Conservation (phyloP, 2,888 invertebrate species). For the Polydrusus cervinus region DNA sequence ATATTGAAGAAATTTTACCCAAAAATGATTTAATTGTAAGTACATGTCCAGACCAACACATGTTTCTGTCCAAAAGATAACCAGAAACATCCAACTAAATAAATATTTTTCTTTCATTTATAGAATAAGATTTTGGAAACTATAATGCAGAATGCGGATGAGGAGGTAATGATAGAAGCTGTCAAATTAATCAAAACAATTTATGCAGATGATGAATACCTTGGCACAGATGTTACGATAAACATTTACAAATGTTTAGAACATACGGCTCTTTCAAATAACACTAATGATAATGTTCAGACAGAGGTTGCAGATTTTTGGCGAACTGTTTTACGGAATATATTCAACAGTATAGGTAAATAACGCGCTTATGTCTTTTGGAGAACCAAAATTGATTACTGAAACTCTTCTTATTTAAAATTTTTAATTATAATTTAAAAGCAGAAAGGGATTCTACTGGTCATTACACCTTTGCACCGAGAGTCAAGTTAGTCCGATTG, state of each 20-base stretch:
- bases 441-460: too few relatives aligned
- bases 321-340: conserved; percentile 23
- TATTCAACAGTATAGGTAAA: conserved; percentile 34
- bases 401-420: too few relatives aligned
- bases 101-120: not conserved
- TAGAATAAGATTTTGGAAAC: conserved; percentile 38
- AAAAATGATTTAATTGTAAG: conserved; percentile 65
- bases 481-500: too few relatives aligned
- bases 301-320: conserved; percentile 37
- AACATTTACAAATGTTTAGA: conserved; percentile 38
- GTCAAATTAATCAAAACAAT: conserved; percentile 36
- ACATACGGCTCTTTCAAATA: conserved; percentile 7
- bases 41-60: not conserved
- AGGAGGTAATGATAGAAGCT: conserved; percentile 20
- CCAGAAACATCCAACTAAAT: too few relatives aligned
- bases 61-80: too few relatives aligned
- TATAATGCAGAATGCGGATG: conserved; percentile 1
- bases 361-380: too few relatives aligned
- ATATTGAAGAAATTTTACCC: conserved; percentile 79
- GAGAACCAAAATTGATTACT: too few relatives aligned
- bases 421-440: too few relatives aligned
- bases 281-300: conserved; percentile 21
- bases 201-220: conserved; percentile 5
- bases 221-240: conserved; percentile 12
- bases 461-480: too few relatives aligned